These are phyloP conservation scores for Erinaceus europaeus DNA, from an alignment of 2,113 vertebrate species.

Conservation along the genomic window DNA sequence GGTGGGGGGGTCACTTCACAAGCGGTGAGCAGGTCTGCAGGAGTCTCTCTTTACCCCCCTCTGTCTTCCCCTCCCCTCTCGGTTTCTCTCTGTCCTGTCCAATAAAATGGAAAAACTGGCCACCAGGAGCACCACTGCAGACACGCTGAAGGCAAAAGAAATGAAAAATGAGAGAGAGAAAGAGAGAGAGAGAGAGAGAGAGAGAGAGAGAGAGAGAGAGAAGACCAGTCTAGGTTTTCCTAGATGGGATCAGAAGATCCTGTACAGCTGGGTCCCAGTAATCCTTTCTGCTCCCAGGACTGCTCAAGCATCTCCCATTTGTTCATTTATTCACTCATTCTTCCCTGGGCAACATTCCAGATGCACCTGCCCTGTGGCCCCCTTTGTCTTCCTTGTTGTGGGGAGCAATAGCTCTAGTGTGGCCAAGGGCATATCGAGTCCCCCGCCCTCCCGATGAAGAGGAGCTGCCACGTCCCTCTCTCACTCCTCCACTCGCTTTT, in stretches of 20 bases:
- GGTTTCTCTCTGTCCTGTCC: no score
- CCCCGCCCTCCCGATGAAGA: background rate
- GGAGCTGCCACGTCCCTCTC: background rate
- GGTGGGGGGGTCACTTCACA: no score
- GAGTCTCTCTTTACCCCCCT: no score
- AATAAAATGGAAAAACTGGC: fast-evolving
- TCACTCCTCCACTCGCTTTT: background rate
- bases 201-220: no score
- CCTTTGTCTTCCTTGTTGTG: no score
- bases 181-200: fast-evolving
- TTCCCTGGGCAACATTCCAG: fast-evolving
- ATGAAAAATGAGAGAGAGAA: no score
- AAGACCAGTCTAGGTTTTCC: background rate
- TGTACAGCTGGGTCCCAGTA: fast-evolving
- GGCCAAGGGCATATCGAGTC: no score
- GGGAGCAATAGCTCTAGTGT: fast-evolving
- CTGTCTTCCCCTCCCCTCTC: no score
- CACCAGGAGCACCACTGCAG: no score
- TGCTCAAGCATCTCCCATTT: fast-evolving
- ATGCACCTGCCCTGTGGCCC: fast-evolving
- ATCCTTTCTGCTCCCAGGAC: background rate
- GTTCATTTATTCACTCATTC: background rate
- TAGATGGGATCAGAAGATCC: fast-evolving
- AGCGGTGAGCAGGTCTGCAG: no score
- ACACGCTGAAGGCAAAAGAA: no score